Conservation (phyloP, 2,113 vertebrate genomes). For the Protomyctophum bolini region DNA sequence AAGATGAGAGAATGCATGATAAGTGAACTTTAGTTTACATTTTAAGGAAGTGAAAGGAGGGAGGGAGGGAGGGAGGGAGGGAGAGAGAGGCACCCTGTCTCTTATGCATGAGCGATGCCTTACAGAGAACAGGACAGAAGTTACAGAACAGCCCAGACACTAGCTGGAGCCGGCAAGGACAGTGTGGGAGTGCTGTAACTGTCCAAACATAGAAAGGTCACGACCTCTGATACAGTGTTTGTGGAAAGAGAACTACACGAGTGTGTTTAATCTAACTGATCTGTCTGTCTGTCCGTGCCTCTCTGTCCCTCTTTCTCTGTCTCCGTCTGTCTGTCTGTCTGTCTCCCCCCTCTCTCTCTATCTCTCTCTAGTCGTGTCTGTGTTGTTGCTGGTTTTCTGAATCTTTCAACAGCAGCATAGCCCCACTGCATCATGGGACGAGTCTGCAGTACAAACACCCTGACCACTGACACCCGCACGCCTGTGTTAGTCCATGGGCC, state of each 20-base stretch:
- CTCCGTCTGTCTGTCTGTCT: background rate
- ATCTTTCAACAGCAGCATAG: conserved; percentile 56
- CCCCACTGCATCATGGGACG: conserved; percentile 50
- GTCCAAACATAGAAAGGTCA: conserved; percentile 25
- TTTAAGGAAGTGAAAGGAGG: too few relatives aligned
- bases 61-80: background rate
- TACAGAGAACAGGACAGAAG: too few relatives aligned
- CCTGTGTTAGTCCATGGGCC: background rate
- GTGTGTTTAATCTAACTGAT: background rate
- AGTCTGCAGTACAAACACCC: conserved; percentile 61
- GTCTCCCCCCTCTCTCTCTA: background rate
- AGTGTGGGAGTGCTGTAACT: background rate
- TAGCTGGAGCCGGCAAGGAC: background rate
- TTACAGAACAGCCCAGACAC: background rate
- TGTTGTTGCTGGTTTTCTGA: conserved; percentile 66
- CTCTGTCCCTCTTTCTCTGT: conserved; percentile 22
- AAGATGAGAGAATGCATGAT: background rate
- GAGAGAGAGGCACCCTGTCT: too few relatives aligned
- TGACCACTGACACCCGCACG: conserved; percentile 43
- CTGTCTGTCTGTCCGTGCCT: background rate
- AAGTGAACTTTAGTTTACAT: too few relatives aligned
- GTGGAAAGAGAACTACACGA: conserved; percentile 17
- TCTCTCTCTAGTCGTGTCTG: conserved; percentile 62
- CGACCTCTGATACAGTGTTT: conserved; percentile 31
- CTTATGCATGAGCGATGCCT: too few relatives aligned